phyloP scores from a whole-genome alignment of 2,888 invertebrate genomes.

The Theodoxus fluviatilis region DNA sequence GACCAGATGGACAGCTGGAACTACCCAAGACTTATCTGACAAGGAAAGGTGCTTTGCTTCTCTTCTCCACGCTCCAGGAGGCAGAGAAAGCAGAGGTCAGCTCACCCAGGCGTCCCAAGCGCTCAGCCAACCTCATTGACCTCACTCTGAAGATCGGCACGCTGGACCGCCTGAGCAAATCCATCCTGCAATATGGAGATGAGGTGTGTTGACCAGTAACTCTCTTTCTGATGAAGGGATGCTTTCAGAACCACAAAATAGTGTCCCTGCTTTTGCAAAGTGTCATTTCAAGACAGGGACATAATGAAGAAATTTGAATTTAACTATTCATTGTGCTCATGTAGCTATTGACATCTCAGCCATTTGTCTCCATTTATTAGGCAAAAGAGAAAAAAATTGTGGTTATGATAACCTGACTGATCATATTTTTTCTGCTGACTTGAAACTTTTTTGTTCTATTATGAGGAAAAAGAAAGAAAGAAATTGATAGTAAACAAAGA shows the following conservation, averaged over 20 bases:
- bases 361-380: too few relatives aligned
- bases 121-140: conserved; percentile 41
- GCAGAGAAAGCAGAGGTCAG: conserved; percentile 25
- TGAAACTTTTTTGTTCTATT: too few relatives aligned
- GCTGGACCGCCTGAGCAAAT: conserved; percentile 49
- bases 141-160: conserved; percentile 52
- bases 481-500: too few relatives aligned
- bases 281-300: too few relatives aligned
- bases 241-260: neutral
- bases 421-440: too few relatives aligned
- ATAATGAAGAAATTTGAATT: too few relatives aligned
- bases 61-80: conserved; percentile 47
- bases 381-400: too few relatives aligned
- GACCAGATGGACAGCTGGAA: conserved; percentile 38
- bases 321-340: too few relatives aligned
- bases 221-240: neutral
- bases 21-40: conserved; percentile 59
- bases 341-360: too few relatives aligned
- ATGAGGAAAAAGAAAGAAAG: too few relatives aligned
- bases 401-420: too few relatives aligned
- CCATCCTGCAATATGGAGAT: conserved; percentile 57
- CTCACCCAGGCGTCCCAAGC: conserved; percentile 1
- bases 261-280: too few relatives aligned
- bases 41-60: conserved; percentile 55
- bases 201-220: conserved; percentile 37